Evolutionary conservation across 2,113 vertebrate species (phyloP).

Genomic region (Origma solitaria): DNA sequence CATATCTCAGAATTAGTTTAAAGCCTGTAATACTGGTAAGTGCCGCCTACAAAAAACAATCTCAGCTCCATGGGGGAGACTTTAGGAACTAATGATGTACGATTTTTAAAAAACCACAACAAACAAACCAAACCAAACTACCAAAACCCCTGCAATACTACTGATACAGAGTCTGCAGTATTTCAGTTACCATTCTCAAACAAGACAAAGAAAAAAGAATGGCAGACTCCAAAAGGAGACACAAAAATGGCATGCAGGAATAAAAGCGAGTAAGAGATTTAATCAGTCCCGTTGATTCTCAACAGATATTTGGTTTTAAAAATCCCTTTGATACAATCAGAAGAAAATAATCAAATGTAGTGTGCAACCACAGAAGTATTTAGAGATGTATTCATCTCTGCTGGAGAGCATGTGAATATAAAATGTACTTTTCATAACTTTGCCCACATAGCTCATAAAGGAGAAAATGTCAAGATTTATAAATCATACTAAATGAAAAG

Average conservation of each 20-base stretch:
- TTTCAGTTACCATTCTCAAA: background rate
- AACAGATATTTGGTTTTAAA: constrained; percentile 6
- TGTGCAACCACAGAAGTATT: background rate
- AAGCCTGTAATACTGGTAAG: background rate
- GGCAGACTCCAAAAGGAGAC: background rate
- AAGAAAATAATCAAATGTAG: constrained; percentile 14
- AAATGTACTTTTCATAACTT: background rate
- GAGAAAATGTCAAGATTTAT: background rate
- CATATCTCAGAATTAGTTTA: background rate
- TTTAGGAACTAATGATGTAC: background rate
- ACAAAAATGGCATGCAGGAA: background rate
- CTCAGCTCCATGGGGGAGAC: background rate
- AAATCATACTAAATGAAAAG: background rate
- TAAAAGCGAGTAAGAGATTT: background rate
- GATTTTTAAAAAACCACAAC: background rate
- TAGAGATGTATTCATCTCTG: background rate
- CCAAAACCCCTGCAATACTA: background rate
- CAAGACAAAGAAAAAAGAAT: background rate
- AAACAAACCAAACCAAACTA: background rate
- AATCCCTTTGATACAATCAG: background rate
- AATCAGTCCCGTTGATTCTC: background rate
- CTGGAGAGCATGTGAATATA: background rate
- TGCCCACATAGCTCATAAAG: background rate
- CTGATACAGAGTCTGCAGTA: background rate
- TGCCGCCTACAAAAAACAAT: background rate